Conservation (phyloP, 2,113 vertebrate species). For the Casuarius casuarius region DNA sequence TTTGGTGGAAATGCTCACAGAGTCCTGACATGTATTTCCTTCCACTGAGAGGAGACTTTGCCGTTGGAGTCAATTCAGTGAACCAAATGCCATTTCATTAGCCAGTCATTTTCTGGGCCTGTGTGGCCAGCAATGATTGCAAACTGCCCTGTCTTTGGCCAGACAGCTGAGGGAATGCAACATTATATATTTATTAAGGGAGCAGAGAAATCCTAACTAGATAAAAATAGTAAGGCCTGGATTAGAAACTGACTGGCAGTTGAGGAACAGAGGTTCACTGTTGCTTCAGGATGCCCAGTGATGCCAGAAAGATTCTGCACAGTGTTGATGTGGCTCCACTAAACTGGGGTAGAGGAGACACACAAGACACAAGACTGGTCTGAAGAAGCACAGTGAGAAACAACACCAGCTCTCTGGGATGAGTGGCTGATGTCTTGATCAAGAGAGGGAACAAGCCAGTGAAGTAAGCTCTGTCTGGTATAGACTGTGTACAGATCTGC, state of each 20-base stretch:
- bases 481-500: not conserved
- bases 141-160: slow-evolving; percentile 7
- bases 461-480: not conserved
- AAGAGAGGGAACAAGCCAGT: not conserved
- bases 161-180: slow-evolving; percentile 18
- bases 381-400: not conserved
- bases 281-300: not conserved
- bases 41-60: not conserved
- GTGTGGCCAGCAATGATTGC: not conserved
- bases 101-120: not conserved
- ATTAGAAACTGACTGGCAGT: slow-evolving; percentile 29
- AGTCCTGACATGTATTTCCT: not conserved
- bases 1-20: not conserved
- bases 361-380: not conserved
- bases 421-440: not conserved
- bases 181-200: slow-evolving; percentile 46
- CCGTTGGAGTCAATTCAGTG: not conserved
- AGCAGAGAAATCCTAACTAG: slow-evolving; percentile 42
- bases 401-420: not conserved
- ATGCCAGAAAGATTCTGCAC: not conserved
- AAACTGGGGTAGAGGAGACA: not conserved
- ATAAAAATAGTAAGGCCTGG: slow-evolving; percentile 51
- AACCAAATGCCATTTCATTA: slow-evolving; percentile 1
- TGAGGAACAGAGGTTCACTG: slow-evolving; percentile 28
- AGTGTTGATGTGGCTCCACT: not conserved